Percentiles rank a stretch among this genome's conserved stretches.
Evolutionary conservation across 2,888 invertebrate genomes (phyloP).

Genomic region (Cheilosia soror): DNA sequence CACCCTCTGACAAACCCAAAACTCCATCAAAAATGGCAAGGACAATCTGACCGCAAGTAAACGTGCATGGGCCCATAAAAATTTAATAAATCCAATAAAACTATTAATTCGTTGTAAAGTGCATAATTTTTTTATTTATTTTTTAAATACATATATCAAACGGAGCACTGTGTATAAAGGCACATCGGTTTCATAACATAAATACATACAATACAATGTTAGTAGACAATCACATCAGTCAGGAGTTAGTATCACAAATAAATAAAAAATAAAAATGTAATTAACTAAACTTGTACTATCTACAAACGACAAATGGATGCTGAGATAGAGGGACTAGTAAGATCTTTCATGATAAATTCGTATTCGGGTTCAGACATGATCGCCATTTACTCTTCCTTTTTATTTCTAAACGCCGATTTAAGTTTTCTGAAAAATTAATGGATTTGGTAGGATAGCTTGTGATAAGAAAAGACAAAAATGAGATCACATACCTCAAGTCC

Average conservation of each 20-base stretch:
- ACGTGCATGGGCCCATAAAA: neutral
- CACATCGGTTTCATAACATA: neutral
- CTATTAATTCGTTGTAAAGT: neutral
- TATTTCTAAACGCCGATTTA: slow-evolving; percentile 79
- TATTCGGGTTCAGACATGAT: neutral
- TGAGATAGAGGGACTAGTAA: slow-evolving; percentile 30
- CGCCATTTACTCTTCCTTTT: slow-evolving; percentile 73
- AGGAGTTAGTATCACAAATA: slow-evolving; percentile 24
- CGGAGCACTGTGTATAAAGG: slow-evolving; percentile 5
- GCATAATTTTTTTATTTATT: neutral
- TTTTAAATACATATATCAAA: slow-evolving; percentile 13
- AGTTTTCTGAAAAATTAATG: slow-evolving; percentile 78
- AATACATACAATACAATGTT: neutral
- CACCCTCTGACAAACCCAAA: neutral
- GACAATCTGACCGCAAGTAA: slow-evolving; percentile 9
- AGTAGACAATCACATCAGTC: slow-evolving; percentile 53
- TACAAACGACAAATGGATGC: slow-evolving; percentile 46
- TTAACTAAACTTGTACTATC: slow-evolving; percentile 34
- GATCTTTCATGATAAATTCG: neutral
- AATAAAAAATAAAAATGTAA: neutral
- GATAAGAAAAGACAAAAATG: neutral
- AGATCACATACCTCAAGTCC: slow-evolving; percentile 79
- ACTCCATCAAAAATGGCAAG: neutral
- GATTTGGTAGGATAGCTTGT: slow-evolving; percentile 11
- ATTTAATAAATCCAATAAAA: neutral